A percentile compares a stretch with the other conserved stretches of the same genome.
These are phyloP conservation scores for Bibio marci DNA, from an alignment of 2,888 invertebrate genomes.

Conservation along the genomic window DNA sequence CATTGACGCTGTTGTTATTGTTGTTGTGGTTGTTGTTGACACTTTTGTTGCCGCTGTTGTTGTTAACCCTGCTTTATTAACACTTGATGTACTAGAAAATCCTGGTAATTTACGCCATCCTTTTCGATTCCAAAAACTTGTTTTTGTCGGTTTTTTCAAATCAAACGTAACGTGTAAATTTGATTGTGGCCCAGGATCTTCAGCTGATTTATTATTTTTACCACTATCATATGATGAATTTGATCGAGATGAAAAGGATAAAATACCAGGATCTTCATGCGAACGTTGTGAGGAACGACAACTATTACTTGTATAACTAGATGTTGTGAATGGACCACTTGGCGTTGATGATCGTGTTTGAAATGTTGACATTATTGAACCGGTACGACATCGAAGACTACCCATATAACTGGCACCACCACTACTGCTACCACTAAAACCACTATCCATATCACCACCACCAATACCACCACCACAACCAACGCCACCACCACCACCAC, in stretches of 20 bases:
- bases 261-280: conserved; percentile 11
- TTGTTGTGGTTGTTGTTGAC: no score
- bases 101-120: conserved; percentile 64
- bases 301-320: conserved; percentile 13
- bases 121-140: conserved; percentile 52
- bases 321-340: conserved; percentile 1
- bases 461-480: conserved; percentile 54
- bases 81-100: conserved; percentile 51
- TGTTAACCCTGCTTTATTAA: conserved; percentile 39
- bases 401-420: conserved; percentile 59
- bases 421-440: conserved; percentile 67
- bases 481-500: conserved; percentile 56
- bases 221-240: conserved; percentile 31
- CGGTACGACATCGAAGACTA: conserved; percentile 36
- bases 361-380: conserved; percentile 25
- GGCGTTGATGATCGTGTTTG: conserved; percentile 5
- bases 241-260: conserved; percentile 21
- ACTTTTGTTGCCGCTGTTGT: no score
- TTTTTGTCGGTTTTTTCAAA: conserved; percentile 7
- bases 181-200: conserved; percentile 17
- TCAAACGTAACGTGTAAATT: no score
- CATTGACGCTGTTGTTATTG: neutral
- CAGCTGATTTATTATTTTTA: conserved; percentile 34
- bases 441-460: conserved; percentile 52
- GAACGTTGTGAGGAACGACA: conserved; percentile 25